Percentiles rank a stretch among this genome's conserved stretches.
These are phyloP conservation scores for Limonius californicus DNA, from an alignment of 1,140 invertebrate genomes.

Conservation along the genomic window DNA sequence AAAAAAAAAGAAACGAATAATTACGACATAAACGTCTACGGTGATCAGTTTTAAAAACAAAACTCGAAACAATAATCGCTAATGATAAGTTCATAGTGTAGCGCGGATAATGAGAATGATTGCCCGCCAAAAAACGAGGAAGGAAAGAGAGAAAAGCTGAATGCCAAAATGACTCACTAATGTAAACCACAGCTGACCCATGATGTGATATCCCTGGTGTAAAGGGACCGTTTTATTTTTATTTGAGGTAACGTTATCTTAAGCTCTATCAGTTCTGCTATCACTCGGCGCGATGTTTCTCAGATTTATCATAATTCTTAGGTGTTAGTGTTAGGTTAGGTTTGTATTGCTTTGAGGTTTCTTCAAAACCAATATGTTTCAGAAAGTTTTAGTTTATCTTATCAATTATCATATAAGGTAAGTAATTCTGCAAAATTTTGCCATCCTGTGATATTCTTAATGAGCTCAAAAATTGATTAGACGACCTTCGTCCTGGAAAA, in stretches of 20 bases:
- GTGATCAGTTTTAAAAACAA: neutral
- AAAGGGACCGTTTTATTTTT: conserved; percentile 6
- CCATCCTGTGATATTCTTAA: neutral
- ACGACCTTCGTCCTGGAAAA: neutral
- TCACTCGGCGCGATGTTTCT: neutral
- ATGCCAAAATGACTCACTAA: conserved; percentile 4
- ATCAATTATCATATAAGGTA: neutral
- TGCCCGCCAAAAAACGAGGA: neutral
- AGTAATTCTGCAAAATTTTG: no score
- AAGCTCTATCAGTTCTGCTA: neutral
- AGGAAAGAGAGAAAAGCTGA: neutral
- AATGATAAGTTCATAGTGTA: neutral
- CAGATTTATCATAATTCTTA: neutral
- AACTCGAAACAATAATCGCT: neutral
- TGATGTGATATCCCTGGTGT: neutral
- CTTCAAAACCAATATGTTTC: neutral
- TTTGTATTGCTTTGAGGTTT: neutral
- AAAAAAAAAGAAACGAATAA: neutral
- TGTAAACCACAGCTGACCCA: conserved; percentile 6
- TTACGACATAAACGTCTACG: neutral
- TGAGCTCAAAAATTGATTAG: neutral
- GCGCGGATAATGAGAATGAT: neutral
- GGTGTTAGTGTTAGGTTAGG: neutral
- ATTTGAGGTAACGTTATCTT: neutral
- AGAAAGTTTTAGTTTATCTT: neutral